Evolutionary conservation across 2,113 vertebrate genomes (phyloP).

Genomic region (Suncus etruscus): DNA sequence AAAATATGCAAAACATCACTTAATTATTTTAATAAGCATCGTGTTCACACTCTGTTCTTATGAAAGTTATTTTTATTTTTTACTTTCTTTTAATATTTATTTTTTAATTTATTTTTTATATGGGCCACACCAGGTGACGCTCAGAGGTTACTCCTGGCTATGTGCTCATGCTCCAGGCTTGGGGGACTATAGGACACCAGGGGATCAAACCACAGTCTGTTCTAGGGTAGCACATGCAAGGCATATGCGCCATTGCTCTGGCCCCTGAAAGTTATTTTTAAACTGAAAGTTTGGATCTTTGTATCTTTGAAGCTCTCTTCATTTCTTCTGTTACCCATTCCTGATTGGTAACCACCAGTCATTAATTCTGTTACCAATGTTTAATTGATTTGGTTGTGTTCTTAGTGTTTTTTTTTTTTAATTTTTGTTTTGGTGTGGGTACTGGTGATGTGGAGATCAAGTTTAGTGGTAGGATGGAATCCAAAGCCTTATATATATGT

Average conservation of each 20-base stretch:
- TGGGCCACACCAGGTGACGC: too few relatives aligned
- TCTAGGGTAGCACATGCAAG: too few relatives aligned
- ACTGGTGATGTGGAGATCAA: too few relatives aligned
- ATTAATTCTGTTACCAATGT: neutral
- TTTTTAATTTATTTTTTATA: too few relatives aligned
- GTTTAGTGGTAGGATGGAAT: too few relatives aligned
- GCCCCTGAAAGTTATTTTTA: neutral
- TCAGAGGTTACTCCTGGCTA: too few relatives aligned
- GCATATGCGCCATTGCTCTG: too few relatives aligned
- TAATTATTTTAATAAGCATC: neutral
- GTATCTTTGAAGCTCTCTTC: neutral
- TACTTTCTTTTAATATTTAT: neutral
- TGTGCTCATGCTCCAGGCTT: too few relatives aligned
- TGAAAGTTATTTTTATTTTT: neutral
- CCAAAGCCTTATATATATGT: too few relatives aligned
- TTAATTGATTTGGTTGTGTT: conserved; percentile 5
- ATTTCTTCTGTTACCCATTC: neutral
- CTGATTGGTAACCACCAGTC: neutral
- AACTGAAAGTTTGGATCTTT: neutral
- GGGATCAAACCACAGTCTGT: too few relatives aligned
- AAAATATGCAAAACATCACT: neutral
- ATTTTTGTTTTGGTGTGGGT: too few relatives aligned
- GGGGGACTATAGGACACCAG: too few relatives aligned
- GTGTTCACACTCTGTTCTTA: neutral
- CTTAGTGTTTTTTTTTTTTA: conserved; percentile 5